Conservation (phyloP, 2,888 invertebrate genomes). For the Drosophila parthenogenetica region DNA sequence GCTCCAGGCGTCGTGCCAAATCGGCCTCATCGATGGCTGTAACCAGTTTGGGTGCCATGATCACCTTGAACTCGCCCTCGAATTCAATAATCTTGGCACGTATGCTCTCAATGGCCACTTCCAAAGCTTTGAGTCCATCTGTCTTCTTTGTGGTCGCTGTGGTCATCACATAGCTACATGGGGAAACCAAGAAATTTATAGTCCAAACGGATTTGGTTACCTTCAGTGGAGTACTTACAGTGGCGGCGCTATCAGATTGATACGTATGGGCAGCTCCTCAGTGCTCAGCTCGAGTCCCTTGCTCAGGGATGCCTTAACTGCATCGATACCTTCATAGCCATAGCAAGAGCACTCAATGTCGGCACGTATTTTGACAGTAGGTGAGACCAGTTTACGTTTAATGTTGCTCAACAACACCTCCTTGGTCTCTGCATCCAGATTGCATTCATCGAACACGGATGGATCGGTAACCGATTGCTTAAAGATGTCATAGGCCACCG, state of each 20-base stretch:
- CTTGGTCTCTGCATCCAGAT: constrained; percentile 95
- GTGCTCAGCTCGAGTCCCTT: constrained; percentile 96
- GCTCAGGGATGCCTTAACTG: constrained; percentile 96
- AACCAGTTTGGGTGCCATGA: constrained; percentile 99
- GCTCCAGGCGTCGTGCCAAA: constrained; percentile 95
- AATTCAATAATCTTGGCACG: constrained; percentile 91
- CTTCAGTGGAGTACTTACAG: constrained; percentile 87
- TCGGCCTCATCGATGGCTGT: constrained; percentile 99
- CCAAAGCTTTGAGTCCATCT: constrained; percentile 95
- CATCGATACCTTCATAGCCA: constrained; percentile 99
- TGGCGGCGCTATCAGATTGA: constrained; percentile 99
- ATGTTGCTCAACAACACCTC: constrained; percentile 97
- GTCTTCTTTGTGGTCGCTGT: constrained; percentile 98
- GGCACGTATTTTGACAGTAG: constrained; percentile 97
- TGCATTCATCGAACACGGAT: constrained; percentile 97
- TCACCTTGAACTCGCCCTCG: constrained; percentile 97
- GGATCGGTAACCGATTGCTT: constrained; percentile 99
- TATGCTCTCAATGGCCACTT: constrained; percentile 95
- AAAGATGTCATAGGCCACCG: constrained; percentile 98
- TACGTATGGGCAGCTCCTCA: constrained; percentile 97
- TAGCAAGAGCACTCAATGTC: constrained; percentile 98
- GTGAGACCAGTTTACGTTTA: constrained; percentile 97
- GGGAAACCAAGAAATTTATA: too few species aligned
- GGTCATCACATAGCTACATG: constrained; percentile 91
- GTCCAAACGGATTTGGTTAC: too few species aligned